A percentile compares a stretch with the other conserved stretches of the same genome.
Conservation (phyloP, 2,797 vertebrate genomes). For the Sorex maritimensis region DNA sequence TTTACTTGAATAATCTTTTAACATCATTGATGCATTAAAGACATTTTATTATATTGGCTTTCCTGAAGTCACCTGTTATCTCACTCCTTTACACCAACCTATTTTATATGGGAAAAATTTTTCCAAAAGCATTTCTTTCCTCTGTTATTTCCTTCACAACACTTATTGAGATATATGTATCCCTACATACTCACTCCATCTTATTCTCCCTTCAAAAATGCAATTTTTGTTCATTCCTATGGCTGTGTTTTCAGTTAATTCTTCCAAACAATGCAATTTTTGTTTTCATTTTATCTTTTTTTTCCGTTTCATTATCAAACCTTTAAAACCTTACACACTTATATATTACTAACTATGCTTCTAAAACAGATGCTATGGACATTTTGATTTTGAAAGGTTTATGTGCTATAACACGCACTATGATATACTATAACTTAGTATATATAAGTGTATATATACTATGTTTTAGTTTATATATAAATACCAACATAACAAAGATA, state of each 20-base stretch:
- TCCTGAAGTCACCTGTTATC: neutral
- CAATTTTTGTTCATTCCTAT: neutral
- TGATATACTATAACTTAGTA: too few relatives aligned
- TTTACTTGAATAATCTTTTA: slow-evolving; percentile 19
- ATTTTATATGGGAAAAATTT: neutral
- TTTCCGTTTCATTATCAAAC: too few relatives aligned
- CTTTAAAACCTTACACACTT: too few relatives aligned
- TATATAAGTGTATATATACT: too few relatives aligned
- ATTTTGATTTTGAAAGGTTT: slow-evolving; percentile 9
- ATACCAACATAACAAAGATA: too few relatives aligned
- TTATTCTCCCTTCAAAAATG: neutral
- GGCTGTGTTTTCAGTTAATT: neutral
- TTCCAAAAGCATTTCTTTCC: neutral
- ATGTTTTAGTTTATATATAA: too few relatives aligned
- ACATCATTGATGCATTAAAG: neutral
- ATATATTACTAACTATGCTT: neutral
- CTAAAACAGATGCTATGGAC: neutral
- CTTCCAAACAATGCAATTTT: neutral
- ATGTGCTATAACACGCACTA: too few relatives aligned
- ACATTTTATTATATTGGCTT: neutral
- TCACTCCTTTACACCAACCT: neutral
- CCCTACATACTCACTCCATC: neutral
- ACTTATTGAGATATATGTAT: neutral
- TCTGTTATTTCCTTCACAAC: neutral
- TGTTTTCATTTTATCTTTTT: neutral